Evolutionary conservation across 2,888 invertebrate species (phyloP), one percentile per base, ranked within the genome.

Genomic region (Ormyrus thymus): DNA sequence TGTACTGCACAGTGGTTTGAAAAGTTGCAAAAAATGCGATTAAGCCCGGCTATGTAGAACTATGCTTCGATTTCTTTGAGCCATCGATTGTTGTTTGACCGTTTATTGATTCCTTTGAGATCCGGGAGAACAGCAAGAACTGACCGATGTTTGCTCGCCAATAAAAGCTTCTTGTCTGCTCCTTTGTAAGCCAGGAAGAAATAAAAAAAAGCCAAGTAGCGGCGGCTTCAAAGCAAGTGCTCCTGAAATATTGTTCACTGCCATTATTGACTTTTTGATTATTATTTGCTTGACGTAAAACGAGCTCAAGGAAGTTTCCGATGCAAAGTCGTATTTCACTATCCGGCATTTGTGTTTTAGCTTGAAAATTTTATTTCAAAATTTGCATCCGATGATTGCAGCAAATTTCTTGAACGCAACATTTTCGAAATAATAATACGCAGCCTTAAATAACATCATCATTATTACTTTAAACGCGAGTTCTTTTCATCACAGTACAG

Each of bases 31-130:
- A 29, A 4, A 29, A 29, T 29, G 29, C 29, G 29, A 29, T 29
- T 29, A 29, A 29, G 29, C 29, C 29, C 29, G 4, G 29, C 29
- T 43, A 43, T 29, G 10, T n/a, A 7, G 70, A 9, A 55, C 13
- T 53, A 7, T 13, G 43, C 51, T 43, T 51, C 4, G 7, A 48
- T 46, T 62, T 61, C 50, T 68, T 68, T 46, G 68, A 73, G 48
- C 50, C 45, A 53, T 64, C 59, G 74, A 68, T 74, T 53, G 58
- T 69, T 74, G 66, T 74, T 74, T 65, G 69, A 64, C 45, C 46
- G 64, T 59, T 74, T 78, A 74, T 69, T 74, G 64, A 69, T 74
- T 69, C 69, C 64, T 78, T 78, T 78, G 78, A 78, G 64, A 74
- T 64, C 29, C 53, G 6, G 13, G 13, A 29, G 55, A 13, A 53